Conservation (phyloP, 2,888 invertebrate genomes). For the Diaprepes abbreviatus region DNA sequence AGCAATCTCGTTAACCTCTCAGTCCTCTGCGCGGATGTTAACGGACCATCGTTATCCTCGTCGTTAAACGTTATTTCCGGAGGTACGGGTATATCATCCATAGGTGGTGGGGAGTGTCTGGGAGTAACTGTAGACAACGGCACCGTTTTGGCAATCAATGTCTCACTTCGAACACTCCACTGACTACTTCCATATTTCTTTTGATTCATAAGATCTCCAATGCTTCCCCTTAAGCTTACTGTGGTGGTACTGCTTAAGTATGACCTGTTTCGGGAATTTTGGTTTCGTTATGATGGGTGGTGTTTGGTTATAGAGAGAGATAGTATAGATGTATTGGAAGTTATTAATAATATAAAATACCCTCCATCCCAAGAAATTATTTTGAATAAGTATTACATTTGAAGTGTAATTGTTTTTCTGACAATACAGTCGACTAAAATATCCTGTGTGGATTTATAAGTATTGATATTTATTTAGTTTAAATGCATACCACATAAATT, state of each 20-base stretch:
- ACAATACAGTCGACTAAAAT: too few species aligned
- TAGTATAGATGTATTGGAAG: too few species aligned
- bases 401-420: too few species aligned
- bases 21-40: constrained; percentile 79
- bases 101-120: constrained; percentile 70
- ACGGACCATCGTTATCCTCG: constrained; percentile 69
- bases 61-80: constrained; percentile 56
- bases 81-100: constrained; percentile 44
- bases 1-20: constrained; percentile 77
- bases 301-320: background rate
- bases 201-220: constrained; percentile 85
- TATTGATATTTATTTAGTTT: too few species aligned
- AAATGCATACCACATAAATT: too few species aligned
- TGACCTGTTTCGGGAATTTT: constrained; percentile 53
- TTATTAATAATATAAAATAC: too few species aligned
- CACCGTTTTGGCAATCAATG: constrained; percentile 79
- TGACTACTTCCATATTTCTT: constrained; percentile 80
- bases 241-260: constrained; percentile 63
- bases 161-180: constrained; percentile 80
- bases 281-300: background rate
- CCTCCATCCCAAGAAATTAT: too few species aligned
- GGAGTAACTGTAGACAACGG: constrained; percentile 80
- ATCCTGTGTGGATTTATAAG: too few species aligned
- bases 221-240: constrained; percentile 64
- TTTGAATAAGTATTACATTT: too few species aligned